Conservation (phyloP, 2,888 invertebrate genomes). For the Drosophila conformis region DNA sequence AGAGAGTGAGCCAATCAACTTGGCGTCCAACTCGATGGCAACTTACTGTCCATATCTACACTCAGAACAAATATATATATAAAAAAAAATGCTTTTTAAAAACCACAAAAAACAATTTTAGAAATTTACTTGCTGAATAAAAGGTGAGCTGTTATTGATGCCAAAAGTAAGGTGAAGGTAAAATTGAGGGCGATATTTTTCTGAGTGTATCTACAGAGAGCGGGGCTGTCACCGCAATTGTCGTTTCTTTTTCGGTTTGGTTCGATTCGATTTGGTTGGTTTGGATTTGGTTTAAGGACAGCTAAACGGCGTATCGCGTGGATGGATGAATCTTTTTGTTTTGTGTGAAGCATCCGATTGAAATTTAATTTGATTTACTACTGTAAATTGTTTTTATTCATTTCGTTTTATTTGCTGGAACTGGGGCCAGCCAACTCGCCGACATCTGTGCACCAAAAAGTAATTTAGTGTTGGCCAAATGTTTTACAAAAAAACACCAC, state of each 20-base stretch:
- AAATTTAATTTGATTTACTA: constrained; percentile 78
- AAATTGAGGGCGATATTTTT: background rate
- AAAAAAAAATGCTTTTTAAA: too few relatives aligned
- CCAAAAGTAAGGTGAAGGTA: too few relatives aligned
- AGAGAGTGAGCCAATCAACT: constrained; percentile 15
- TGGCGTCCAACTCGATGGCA: constrained; percentile 9
- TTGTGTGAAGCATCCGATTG: constrained; percentile 68
- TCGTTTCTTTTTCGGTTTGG: constrained; percentile 4
- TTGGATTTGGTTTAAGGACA: constrained; percentile 10
- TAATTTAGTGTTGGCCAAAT: constrained; percentile 66
- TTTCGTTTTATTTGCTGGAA: constrained; percentile 36
- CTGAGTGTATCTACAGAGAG: background rate
- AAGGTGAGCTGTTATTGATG: too few relatives aligned
- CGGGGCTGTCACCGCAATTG: constrained; percentile 22
- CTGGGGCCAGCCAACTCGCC: constrained; percentile 1
- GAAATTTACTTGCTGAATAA: too few relatives aligned
- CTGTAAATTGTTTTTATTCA: constrained; percentile 78
- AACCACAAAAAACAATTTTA: too few relatives aligned
- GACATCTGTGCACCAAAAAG: constrained; percentile 70
- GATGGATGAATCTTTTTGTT: constrained; percentile 45
- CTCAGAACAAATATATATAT: background rate
- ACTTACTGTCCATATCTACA: constrained; percentile 9
- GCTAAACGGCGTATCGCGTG: constrained; percentile 22
- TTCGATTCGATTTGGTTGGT: constrained; percentile 8
- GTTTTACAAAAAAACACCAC: constrained; percentile 49